Evolutionary conservation across 1,140 invertebrate genomes (phyloP).

Genomic region (Hyphantria cunea): DNA sequence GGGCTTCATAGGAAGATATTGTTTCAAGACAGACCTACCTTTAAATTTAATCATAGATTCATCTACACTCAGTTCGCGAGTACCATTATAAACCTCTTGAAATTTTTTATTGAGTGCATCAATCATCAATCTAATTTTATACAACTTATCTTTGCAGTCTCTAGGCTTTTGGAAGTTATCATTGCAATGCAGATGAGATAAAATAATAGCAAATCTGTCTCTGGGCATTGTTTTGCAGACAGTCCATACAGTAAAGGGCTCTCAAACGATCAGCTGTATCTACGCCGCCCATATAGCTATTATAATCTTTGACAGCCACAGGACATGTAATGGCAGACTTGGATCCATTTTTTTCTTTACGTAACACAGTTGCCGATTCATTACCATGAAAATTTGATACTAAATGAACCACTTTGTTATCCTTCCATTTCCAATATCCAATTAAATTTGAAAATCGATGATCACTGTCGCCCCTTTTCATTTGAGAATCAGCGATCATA

Average conservation of each 20-base stretch:
- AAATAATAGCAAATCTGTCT: too few relatives aligned
- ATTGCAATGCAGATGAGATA: constrained; percentile 52
- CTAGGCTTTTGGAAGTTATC: constrained; percentile 39
- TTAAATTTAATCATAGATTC: constrained; percentile 67
- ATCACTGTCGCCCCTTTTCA: constrained; percentile 55
- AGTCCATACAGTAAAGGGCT: constrained; percentile 52
- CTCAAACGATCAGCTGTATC: constrained; percentile 60
- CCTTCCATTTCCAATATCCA: constrained; percentile 64
- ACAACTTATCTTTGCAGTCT: constrained; percentile 46
- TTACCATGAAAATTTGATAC: constrained; percentile 62
- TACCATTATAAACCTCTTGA: constrained; percentile 40
- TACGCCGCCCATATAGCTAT: constrained; percentile 57
- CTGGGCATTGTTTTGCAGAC: too few relatives aligned
- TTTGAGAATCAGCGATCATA: constrained; percentile 48
- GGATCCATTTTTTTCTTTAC: constrained; percentile 46
- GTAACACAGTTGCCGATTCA: constrained; percentile 42
- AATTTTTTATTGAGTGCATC: constrained; percentile 46
- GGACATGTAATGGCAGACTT: constrained; percentile 45
- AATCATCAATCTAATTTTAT: constrained; percentile 45
- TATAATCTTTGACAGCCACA: constrained; percentile 54
- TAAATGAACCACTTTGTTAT: constrained; percentile 63
- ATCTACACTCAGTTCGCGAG: constrained; percentile 49
- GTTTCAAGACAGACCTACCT: constrained; percentile 64
- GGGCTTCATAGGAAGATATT: constrained; percentile 76
- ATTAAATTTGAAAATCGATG: constrained; percentile 54